Conservation (phyloP, 2,888 invertebrate genomes). For the Pecten maximus region DNA sequence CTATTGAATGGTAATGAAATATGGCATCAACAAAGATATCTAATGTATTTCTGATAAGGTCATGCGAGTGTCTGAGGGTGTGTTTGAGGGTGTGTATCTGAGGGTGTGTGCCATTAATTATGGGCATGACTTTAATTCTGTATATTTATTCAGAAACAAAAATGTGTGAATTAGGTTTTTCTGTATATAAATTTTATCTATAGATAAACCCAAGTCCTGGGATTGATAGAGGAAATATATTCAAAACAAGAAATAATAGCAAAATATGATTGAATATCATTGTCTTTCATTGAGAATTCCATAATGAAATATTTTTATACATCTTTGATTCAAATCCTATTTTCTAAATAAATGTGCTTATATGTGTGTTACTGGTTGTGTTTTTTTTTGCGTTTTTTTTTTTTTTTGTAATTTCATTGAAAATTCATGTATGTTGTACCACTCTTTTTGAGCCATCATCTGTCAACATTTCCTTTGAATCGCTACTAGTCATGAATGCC, state of each 20-base stretch:
- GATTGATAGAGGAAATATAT: background rate
- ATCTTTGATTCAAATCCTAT: background rate
- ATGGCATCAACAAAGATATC: too few species aligned
- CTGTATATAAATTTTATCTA: background rate
- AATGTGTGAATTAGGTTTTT: background rate
- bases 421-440: too few species aligned
- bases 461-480: too few species aligned
- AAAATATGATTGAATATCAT: background rate
- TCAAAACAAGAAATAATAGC: too few species aligned
- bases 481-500: too few species aligned
- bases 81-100: background rate
- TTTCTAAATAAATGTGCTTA: slow-evolving; percentile 31
- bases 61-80: too few species aligned
- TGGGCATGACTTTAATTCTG: background rate
- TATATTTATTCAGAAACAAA: background rate
- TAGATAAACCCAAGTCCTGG: background rate
- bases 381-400: background rate
- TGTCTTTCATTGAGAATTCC: slow-evolving; percentile 32
- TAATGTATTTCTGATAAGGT: too few species aligned
- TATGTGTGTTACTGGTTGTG: background rate
- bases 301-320: slow-evolving; percentile 15
- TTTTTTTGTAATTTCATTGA: too few species aligned
- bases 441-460: too few species aligned
- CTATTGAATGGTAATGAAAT: too few species aligned
- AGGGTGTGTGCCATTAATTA: too few species aligned